phyloP scores from a whole-genome alignment of 2,888 invertebrate species.

The Hesperia comma region DNA sequence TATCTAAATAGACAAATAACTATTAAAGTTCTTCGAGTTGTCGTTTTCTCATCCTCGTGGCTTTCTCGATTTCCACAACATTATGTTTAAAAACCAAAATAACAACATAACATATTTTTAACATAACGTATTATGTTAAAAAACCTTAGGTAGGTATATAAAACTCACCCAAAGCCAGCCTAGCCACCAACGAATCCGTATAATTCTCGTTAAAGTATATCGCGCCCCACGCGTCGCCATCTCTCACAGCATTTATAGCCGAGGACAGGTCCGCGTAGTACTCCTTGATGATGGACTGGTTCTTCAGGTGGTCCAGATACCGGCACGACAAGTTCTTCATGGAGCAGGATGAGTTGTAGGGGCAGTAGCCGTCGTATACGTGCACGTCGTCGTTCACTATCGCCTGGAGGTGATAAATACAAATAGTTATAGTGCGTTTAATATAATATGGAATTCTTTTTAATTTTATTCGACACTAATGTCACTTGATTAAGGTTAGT shows the following conservation, averaged over 20 bases:
- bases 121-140: no score
- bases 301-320: constrained; percentile 89
- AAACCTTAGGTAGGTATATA: neutral
- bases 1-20: no score
- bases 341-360: constrained; percentile 85
- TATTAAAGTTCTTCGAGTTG: no score
- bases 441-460: no score
- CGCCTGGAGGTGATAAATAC: constrained; percentile 56
- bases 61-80: no score
- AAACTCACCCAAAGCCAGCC: constrained; percentile 87
- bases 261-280: constrained; percentile 86
- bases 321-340: constrained; percentile 90
- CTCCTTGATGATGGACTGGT: constrained; percentile 87
- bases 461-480: no score
- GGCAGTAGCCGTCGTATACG: constrained; percentile 77
- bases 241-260: constrained; percentile 89
- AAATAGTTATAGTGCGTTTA: neutral
- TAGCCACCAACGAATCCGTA: constrained; percentile 92
- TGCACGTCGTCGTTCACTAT: constrained; percentile 77
- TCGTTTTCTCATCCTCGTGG: no score
- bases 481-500: no score
- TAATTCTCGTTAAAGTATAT: constrained; percentile 95
- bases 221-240: constrained; percentile 94
- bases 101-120: no score
- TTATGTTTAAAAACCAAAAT: no score